Evolutionary conservation across 2,797 vertebrate species (phyloP).

Genomic region (Ispidina lecontei): DNA sequence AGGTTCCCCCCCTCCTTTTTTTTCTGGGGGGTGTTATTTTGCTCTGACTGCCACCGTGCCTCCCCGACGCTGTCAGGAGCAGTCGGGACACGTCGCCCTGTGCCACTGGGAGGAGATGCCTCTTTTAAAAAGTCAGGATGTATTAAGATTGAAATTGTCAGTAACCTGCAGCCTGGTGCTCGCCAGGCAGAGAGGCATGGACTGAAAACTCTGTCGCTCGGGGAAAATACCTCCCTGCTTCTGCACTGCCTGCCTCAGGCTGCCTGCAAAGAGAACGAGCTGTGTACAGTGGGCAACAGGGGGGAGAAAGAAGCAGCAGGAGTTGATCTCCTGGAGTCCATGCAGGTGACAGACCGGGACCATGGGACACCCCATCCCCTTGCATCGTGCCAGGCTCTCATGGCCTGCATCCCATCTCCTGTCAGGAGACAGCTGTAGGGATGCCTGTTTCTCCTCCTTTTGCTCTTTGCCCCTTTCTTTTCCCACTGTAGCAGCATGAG

Average conservation of each 20-base stretch:
- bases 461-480: neutral
- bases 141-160: slow-evolving; percentile 31
- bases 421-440: neutral
- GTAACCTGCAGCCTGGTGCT: neutral
- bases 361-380: accelerated
- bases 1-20: accelerated
- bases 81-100: neutral
- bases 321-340: neutral
- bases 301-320: neutral
- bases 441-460: neutral
- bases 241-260: neutral
- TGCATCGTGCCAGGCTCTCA: neutral
- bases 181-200: neutral
- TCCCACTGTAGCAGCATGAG: neutral
- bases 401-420: neutral
- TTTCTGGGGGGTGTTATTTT: neutral
- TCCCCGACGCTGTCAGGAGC: neutral
- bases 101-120: neutral
- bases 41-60: neutral
- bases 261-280: neutral
- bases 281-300: accelerated
- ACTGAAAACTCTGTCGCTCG: neutral
- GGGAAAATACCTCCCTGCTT: neutral
- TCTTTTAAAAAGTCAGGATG: slow-evolving; percentile 37
- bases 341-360: accelerated